Conservation (phyloP, 2,797 vertebrate genomes). For the Sarcoramphus papa region DNA sequence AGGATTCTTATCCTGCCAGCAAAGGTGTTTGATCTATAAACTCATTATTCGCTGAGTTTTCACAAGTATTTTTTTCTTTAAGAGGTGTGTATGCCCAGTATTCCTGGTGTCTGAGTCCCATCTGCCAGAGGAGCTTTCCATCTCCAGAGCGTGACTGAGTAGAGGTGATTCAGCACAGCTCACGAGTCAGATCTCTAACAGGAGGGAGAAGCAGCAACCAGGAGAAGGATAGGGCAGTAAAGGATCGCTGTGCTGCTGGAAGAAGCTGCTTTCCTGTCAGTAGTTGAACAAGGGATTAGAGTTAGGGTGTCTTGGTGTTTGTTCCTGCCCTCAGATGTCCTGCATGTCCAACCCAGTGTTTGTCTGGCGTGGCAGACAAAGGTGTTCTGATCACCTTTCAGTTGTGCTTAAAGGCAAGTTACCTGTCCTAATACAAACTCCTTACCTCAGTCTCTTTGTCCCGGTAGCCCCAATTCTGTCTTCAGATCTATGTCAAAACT, state of each 20-base stretch:
- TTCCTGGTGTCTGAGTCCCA: background rate
- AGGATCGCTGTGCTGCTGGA: background rate
- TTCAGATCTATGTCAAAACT: background rate
- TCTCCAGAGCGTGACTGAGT: background rate
- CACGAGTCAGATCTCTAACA: background rate
- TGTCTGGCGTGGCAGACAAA: background rate
- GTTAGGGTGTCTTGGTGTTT: background rate
- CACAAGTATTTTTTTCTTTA: background rate
- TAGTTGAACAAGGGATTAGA: background rate
- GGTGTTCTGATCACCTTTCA: background rate
- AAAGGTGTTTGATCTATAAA: background rate
- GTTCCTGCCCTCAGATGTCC: background rate
- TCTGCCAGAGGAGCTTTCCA: background rate
- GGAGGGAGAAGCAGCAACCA: background rate
- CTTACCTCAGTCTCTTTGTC: background rate
- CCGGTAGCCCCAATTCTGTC: background rate
- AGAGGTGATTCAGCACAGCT: background rate
- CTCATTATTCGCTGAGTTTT: background rate
- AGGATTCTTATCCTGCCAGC: background rate
- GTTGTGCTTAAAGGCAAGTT: background rate
- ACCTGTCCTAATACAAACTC: background rate
- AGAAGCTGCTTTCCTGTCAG: background rate
- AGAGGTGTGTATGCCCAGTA: background rate
- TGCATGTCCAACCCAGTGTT: fast-evolving
- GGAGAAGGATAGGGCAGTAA: background rate